Conservation (phyloP, 2,888 invertebrate species). For the Xylota segnis region DNA sequence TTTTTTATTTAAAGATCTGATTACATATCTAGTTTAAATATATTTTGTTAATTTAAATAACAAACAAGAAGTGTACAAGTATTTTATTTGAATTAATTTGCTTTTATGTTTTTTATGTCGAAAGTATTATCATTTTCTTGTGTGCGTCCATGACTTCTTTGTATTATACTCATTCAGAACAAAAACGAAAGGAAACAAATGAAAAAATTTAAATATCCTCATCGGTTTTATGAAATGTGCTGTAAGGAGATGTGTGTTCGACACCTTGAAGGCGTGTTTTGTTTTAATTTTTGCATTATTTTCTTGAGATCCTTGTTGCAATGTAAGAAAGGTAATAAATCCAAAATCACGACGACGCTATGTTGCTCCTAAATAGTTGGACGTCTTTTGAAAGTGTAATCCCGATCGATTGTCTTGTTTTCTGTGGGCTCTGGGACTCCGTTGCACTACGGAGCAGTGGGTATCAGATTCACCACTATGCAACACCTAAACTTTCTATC, state of each 20-base stretch:
- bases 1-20: conserved; percentile 67
- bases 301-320: not conserved
- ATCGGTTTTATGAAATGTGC: not conserved
- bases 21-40: conserved; percentile 58
- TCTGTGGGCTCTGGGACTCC: no score
- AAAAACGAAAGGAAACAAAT: no score
- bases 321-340: not conserved
- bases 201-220: not conserved
- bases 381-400: no score
- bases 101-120: conserved; percentile 18
- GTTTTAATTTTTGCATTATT: conserved; percentile 45
- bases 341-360: no score
- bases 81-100: conserved; percentile 48
- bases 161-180: conserved; percentile 14
- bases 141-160: conserved; percentile 15
- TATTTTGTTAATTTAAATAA: conserved; percentile 3
- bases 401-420: no score
- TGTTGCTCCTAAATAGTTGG: no score
- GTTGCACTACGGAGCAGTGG: no score
- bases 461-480: no score
- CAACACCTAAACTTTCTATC: no score
- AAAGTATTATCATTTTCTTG: conserved; percentile 5
- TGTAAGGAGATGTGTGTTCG: not conserved
- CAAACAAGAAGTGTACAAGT: conserved; percentile 47
- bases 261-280: conserved; percentile 4